phyloP scores from a whole-genome alignment of 2,888 invertebrate species.

The Spodoptera littoralis region DNA sequence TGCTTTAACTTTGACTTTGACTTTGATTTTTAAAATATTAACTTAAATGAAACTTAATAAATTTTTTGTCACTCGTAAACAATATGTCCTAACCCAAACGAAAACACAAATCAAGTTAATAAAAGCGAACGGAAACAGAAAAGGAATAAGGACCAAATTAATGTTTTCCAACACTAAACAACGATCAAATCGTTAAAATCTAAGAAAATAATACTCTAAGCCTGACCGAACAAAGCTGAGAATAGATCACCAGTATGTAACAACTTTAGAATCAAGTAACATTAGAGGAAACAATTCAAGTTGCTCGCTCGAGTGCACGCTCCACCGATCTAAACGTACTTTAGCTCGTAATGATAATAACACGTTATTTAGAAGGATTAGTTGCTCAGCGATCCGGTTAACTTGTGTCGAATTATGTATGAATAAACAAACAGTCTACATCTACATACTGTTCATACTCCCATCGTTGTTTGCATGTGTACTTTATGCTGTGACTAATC shows the following conservation, averaged over 20 bases:
- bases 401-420: slow-evolving; percentile 17
- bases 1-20: too few species aligned
- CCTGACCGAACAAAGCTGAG: slow-evolving; percentile 12
- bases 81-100: too few species aligned
- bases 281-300: slow-evolving; percentile 19
- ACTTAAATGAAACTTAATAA: too few species aligned
- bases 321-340: slow-evolving; percentile 37
- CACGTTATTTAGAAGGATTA: slow-evolving; percentile 49
- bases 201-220: background rate
- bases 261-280: slow-evolving; percentile 3
- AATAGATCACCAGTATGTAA: slow-evolving; percentile 14
- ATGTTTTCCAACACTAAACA: too few species aligned
- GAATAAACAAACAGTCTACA: slow-evolving; percentile 25
- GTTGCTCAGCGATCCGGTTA: slow-evolving; percentile 23
- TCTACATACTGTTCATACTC: slow-evolving; percentile 20
- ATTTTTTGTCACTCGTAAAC: too few species aligned
- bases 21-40: too few species aligned
- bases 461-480: slow-evolving; percentile 6
- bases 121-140: too few species aligned
- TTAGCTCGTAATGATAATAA: slow-evolving; percentile 49
- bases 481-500: background rate
- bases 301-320: slow-evolving; percentile 18
- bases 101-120: too few species aligned
- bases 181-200: slow-evolving; percentile 1
- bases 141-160: too few species aligned